Percentiles rank a stretch among this genome's conserved stretches.
Conservation (phyloP, 2,113 vertebrate genomes). For the Elgaria multicarinata region DNA sequence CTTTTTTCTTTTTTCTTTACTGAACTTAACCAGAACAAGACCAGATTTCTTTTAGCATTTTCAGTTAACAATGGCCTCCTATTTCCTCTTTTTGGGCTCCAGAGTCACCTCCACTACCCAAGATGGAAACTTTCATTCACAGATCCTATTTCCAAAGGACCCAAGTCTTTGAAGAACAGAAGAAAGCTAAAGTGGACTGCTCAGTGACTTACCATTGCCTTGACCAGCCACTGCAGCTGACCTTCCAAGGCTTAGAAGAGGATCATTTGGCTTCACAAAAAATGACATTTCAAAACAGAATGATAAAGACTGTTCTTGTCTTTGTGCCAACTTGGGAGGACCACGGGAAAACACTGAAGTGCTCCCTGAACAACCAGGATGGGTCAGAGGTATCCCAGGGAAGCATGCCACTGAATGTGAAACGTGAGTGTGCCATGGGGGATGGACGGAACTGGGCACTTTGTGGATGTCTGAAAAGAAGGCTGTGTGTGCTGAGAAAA, state of each 20-base stretch:
- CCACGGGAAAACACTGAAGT: not conserved
- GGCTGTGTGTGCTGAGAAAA: not conserved
- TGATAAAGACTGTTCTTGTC: not conserved
- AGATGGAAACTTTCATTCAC: not conserved
- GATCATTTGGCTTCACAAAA: rapidly evolving
- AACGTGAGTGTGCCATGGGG: not conserved
- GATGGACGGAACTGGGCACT: not conserved
- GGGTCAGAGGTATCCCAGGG: not conserved
- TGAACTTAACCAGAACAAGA: no score
- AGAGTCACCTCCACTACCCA: not conserved
- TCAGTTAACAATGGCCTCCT: not conserved
- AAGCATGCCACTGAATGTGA: not conserved
- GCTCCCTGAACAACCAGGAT: not conserved
- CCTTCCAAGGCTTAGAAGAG: not conserved
- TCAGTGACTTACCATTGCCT: not conserved
- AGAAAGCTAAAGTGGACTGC: rapidly evolving
- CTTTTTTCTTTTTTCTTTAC: no score
- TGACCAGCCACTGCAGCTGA: not conserved
- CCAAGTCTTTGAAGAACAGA: not conserved
- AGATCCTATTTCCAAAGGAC: not conserved
- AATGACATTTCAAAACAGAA: no score
- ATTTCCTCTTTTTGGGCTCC: not conserved
- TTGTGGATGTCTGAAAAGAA: not conserved
- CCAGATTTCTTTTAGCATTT: no score
- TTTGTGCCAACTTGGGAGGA: not conserved